These are phyloP conservation scores for Cephus spinipes DNA, from an alignment of 2,888 invertebrate genomes.

Conservation along the genomic window DNA sequence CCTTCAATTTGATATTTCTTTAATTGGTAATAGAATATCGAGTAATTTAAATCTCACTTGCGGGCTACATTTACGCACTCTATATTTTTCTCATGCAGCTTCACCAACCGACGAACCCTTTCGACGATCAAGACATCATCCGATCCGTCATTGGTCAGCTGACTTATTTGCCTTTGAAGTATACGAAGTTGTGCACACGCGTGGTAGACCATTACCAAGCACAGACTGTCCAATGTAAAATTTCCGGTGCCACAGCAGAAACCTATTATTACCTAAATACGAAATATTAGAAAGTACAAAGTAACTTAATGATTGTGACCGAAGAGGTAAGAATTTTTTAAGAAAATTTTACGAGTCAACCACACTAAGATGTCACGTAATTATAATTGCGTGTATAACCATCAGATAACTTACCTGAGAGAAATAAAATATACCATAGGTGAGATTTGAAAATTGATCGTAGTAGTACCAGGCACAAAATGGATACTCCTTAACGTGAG, in stretches of 20 bases:
- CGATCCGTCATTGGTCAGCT: neutral
- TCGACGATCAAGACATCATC: too few species aligned
- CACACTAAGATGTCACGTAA: too few species aligned
- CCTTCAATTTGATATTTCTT: constrained; percentile 22
- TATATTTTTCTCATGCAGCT: too few species aligned
- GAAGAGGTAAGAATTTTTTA: too few species aligned
- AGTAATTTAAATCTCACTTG: too few species aligned
- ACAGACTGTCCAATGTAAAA: constrained; percentile 33
- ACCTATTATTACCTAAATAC: constrained; percentile 25
- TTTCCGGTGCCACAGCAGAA: constrained; percentile 28
- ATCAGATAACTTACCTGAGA: constrained; percentile 23
- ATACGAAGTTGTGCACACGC: constrained; percentile 29
- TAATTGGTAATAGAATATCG: too few species aligned
- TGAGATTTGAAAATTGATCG: constrained; percentile 25
- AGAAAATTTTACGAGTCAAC: neutral
- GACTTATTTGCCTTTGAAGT: constrained; percentile 25
- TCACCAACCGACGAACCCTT: too few species aligned
- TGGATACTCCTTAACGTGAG: constrained; percentile 28
- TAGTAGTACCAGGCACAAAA: constrained; percentile 36
- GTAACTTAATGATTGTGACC: too few species aligned
- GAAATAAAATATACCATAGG: constrained; percentile 27
- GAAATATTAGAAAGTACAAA: neutral
- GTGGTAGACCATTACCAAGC: constrained; percentile 29
- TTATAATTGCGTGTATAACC: too few species aligned
- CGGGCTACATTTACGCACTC: too few species aligned